Conservation (phyloP, 1,140 invertebrate species). For the Steinernema khuongi region DNA sequence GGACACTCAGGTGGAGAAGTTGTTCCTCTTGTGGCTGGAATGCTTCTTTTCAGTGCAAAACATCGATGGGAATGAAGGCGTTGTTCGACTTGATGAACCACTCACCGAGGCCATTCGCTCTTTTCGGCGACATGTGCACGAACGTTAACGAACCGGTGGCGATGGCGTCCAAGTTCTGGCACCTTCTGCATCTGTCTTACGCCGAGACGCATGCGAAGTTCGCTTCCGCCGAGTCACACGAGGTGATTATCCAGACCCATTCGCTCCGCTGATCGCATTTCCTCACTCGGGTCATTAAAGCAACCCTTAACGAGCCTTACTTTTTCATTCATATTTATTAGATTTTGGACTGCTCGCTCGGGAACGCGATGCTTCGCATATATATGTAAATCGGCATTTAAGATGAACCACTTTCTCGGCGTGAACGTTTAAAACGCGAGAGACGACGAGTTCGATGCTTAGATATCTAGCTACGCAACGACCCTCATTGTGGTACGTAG, state of each 20-base stretch:
- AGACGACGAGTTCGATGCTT: not conserved
- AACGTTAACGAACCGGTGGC: slow-evolving; percentile 94
- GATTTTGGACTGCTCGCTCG: not conserved
- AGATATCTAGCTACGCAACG: not conserved
- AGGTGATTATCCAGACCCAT: slow-evolving; percentile 49
- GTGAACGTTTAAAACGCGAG: no score
- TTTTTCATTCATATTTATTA: slow-evolving; percentile 23
- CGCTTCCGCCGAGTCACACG: slow-evolving; percentile 87
- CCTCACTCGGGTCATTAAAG: slow-evolving; percentile 9
- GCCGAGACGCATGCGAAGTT: slow-evolving; percentile 98
- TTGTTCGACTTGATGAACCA: slow-evolving; percentile 97
- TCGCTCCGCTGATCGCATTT: slow-evolving; percentile 11
- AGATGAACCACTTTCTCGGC: not conserved
- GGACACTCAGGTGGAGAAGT: slow-evolving; percentile 49
- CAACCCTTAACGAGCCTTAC: not conserved
- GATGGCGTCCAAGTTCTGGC: slow-evolving; percentile 92
- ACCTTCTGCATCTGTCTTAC: slow-evolving; percentile 89
- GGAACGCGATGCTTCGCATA: not conserved
- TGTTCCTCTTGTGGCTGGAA: slow-evolving; percentile 14
- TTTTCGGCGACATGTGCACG: slow-evolving; percentile 92
- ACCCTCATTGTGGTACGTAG: not conserved
- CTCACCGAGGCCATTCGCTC: slow-evolving; percentile 79
- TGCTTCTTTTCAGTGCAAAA: slow-evolving; percentile 76
- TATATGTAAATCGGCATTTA: not conserved
- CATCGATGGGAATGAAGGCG: slow-evolving; percentile 91